Conservation (phyloP, 2,113 vertebrate genomes). For the Sceloporus tristichus region DNA sequence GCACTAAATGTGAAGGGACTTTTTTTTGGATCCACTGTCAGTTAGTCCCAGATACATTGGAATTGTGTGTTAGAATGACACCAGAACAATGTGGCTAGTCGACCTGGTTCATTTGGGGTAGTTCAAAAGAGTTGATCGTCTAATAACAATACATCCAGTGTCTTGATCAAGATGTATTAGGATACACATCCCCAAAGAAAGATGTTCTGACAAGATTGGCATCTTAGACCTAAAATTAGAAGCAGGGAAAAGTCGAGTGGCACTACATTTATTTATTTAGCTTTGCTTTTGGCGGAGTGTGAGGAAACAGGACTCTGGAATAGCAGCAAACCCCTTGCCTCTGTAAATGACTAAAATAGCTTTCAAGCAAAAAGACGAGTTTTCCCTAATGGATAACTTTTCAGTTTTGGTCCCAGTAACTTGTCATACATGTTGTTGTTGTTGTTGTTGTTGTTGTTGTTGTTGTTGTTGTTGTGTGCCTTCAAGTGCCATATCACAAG, state of each 20-base stretch:
- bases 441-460: too few species aligned
- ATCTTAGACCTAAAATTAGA: background rate
- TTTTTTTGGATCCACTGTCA: too few species aligned
- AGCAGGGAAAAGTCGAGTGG: background rate
- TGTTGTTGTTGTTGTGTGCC: too few species aligned
- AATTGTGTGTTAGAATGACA: background rate
- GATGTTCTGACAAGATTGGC: background rate
- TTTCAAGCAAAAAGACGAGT: background rate
- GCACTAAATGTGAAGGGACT: background rate
- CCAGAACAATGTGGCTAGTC: background rate
- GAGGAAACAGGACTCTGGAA: background rate
- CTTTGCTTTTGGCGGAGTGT: too few species aligned
- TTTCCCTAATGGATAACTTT: too few species aligned
- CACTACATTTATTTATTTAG: too few species aligned
- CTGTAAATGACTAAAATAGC: background rate
- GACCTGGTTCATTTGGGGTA: background rate
- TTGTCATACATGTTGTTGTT: too few species aligned
- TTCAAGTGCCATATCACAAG: too few species aligned
- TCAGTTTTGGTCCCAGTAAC: too few species aligned
- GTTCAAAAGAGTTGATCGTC: background rate
- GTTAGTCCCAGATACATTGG: background rate
- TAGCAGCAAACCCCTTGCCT: background rate
- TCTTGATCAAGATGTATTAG: background rate
- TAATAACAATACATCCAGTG: background rate
- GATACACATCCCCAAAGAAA: background rate